Evolutionary conservation across 2,113 vertebrate genomes (phyloP).

Genomic region (Thermophis baileyi): DNA sequence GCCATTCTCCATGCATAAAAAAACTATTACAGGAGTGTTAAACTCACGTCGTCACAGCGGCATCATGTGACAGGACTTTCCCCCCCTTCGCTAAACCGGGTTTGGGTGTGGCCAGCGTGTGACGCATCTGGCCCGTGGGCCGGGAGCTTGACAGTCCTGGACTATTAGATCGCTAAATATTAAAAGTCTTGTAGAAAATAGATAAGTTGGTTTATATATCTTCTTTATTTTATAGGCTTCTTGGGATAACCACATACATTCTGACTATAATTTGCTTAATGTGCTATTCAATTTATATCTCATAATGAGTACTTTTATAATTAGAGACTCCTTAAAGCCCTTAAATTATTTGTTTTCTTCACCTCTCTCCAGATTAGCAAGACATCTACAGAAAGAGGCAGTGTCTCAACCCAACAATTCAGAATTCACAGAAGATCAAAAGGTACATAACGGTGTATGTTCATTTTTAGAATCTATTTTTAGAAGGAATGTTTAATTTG

Average conservation of each 20-base stretch:
- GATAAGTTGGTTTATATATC: neutral
- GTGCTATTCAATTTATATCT: neutral
- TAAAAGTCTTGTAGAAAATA: neutral
- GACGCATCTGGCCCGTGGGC: no score
- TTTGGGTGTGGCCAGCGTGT: no score
- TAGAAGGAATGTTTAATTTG: neutral
- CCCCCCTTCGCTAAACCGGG: no score
- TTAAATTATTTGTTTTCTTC: slow-evolving; percentile 30
- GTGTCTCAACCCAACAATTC: slow-evolving; percentile 86
- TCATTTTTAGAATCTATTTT: slow-evolving; percentile 2
- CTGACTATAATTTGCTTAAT: neutral
- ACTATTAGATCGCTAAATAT: neutral
- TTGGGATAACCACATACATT: neutral
- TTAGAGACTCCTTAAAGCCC: slow-evolving; percentile 10
- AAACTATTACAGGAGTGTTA: neutral
- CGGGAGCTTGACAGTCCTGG: no score
- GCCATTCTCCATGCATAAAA: neutral
- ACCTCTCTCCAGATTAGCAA: slow-evolving; percentile 80
- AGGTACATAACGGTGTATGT: slow-evolving; percentile 72
- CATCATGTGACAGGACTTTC: no score
- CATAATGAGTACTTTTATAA: neutral
- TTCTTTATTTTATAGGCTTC: neutral
- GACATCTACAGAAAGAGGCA: slow-evolving; percentile 94
- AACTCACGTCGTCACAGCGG: no score
- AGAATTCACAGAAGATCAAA: slow-evolving; percentile 96